phyloP scores from a whole-genome alignment of 2,113 vertebrate species.

The Phalacrocorax brasilianus region DNA sequence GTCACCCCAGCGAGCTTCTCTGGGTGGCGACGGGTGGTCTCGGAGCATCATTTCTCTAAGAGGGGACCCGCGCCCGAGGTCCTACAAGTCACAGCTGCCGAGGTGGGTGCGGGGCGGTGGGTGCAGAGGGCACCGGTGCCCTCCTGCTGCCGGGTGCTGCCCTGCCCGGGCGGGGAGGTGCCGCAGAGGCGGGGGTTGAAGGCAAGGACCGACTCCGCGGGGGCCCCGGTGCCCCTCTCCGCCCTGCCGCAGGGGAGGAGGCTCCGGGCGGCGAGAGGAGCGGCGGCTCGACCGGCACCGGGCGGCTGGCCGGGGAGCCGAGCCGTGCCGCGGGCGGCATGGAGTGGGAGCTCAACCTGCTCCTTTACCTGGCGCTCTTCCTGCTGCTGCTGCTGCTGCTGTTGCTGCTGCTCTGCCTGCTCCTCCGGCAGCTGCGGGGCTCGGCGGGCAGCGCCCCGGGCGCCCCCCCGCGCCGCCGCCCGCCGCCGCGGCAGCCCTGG shows the following conservation, averaged over 20 bases:
- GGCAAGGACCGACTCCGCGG: not conserved
- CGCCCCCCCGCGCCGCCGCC: no score
- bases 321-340: not conserved
- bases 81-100: not conserved
- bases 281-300: not conserved
- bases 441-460: no score
- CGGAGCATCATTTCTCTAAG: not conserved
- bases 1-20: not conserved
- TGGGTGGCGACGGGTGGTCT: not conserved
- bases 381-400: no score
- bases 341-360: constrained; percentile 20
- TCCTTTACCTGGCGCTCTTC: no score
- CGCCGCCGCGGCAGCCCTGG: no score
- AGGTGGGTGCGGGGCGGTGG: not conserved
- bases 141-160: not conserved
- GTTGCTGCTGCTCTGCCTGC: no score
- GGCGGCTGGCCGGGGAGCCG: not conserved
- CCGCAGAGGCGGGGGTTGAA: not conserved
- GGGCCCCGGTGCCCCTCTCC: not conserved
- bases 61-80: not conserved
- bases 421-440: no score
- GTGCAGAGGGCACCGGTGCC: not conserved
- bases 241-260: constrained; percentile 4
- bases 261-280: not conserved
- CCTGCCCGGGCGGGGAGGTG: not conserved